Evolutionary conservation across 2,888 invertebrate species (phyloP).

Genomic region (Patella pellucida): DNA sequence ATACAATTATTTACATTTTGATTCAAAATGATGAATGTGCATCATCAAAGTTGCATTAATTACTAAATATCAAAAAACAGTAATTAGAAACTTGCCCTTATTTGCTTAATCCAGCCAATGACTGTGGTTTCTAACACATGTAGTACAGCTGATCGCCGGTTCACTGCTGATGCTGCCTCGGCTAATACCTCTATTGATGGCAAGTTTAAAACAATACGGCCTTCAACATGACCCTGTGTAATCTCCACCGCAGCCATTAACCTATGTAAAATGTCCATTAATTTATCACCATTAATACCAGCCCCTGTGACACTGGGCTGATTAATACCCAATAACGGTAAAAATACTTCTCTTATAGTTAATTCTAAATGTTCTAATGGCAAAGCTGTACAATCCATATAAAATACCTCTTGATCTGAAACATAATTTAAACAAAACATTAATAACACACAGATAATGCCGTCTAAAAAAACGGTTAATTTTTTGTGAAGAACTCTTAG

Average conservation of each 20-base stretch:
- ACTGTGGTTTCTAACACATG: slow-evolving; percentile 71
- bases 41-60: too few species aligned
- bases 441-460: neutral
- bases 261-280: slow-evolving; percentile 70
- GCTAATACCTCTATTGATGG: slow-evolving; percentile 70
- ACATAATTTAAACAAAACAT: neutral
- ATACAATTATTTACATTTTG: too few species aligned
- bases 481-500: too few species aligned
- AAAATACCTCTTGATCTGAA: slow-evolving; percentile 68
- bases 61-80: too few species aligned
- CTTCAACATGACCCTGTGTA: slow-evolving; percentile 68
- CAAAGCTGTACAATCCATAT: slow-evolving; percentile 63
- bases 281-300: slow-evolving; percentile 64
- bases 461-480: too few species aligned
- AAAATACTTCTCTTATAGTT: slow-evolving; percentile 67
- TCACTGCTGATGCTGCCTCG: slow-evolving; percentile 64
- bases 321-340: slow-evolving; percentile 68
- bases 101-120: slow-evolving; percentile 71
- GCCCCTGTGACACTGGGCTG: slow-evolving; percentile 50
- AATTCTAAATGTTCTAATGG: slow-evolving; percentile 67
- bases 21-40: too few species aligned
- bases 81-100: slow-evolving; percentile 55
- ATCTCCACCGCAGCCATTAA: slow-evolving; percentile 68
- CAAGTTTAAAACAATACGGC: slow-evolving; percentile 65
- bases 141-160: slow-evolving; percentile 65